A percentile compares a stretch with the other conserved stretches of the same genome.
phyloP scores from a whole-genome alignment of 2,888 invertebrate species.

The Lacanobia wlatinum region DNA sequence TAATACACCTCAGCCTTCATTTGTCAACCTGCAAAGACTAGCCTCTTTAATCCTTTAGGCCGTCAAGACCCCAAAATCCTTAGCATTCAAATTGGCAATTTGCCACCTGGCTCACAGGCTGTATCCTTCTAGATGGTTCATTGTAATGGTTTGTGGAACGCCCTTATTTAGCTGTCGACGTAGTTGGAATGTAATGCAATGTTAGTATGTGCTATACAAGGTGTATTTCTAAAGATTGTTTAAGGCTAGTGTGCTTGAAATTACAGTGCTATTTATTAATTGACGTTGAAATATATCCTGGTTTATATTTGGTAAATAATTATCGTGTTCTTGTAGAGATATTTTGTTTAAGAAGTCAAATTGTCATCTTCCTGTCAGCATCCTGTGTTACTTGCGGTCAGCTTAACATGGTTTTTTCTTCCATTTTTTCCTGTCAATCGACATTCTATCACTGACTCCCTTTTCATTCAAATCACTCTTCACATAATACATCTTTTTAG shows the following conservation, averaged over 20 bases:
- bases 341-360: too few relatives aligned
- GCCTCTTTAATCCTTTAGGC: neutral
- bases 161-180: slow-evolving; percentile 7
- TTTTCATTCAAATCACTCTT: too few relatives aligned
- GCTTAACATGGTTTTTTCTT: too few relatives aligned
- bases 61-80: neutral
- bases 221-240: neutral
- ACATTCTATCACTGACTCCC: too few relatives aligned
- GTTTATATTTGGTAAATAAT: too few relatives aligned
- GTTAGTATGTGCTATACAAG: neutral
- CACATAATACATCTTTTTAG: too few relatives aligned
- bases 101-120: slow-evolving; percentile 24
- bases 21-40: neutral
- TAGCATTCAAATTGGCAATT: slow-evolving; percentile 30
- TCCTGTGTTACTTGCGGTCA: too few relatives aligned
- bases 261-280: neutral
- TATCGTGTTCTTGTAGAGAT: too few relatives aligned
- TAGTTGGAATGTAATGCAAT: slow-evolving; percentile 11
- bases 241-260: neutral
- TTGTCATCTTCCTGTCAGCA: too few relatives aligned
- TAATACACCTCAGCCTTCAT: neutral
- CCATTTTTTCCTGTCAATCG: too few relatives aligned
- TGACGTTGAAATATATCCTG: too few relatives aligned
- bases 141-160: slow-evolving; percentile 4
- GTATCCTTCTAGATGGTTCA: slow-evolving; percentile 16